Evolutionary conservation across 2,797 vertebrate genomes (phyloP).

Genomic region (Rhodeus uyekii): DNA sequence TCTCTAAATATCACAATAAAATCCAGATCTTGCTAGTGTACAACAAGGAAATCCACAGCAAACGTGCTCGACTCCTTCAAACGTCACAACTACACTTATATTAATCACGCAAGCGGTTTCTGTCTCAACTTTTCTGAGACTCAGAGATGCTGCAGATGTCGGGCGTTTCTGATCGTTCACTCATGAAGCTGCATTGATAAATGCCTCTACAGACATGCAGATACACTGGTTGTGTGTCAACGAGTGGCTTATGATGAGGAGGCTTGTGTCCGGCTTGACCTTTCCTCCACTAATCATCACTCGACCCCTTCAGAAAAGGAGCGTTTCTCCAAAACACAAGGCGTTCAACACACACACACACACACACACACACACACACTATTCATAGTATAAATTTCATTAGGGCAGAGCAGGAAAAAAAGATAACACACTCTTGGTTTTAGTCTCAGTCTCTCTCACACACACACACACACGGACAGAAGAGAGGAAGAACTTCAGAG

Average conservation of each 20-base stretch:
- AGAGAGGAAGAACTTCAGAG: not conserved
- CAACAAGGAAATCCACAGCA: not conserved
- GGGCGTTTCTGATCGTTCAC: not conserved
- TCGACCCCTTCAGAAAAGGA: conserved; percentile 19
- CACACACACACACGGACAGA: not conserved
- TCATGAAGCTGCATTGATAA: not conserved
- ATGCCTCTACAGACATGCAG: not conserved
- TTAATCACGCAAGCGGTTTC: not conserved
- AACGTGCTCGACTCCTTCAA: not conserved
- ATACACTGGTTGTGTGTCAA: not conserved
- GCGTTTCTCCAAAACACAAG: conserved; percentile 32
- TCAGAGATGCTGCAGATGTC: not conserved
- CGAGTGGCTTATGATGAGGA: not conserved
- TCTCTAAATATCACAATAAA: not conserved
- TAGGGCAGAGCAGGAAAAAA: conserved; percentile 33
- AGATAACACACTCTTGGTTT: not conserved
- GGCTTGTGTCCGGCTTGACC: not conserved
- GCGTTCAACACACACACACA: conserved; percentile 31
- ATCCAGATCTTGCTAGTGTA: not conserved
- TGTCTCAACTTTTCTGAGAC: not conserved
- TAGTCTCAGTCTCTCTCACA: too few relatives aligned
- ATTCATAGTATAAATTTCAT: conserved; percentile 58
- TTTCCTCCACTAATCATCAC: conserved; percentile 27
- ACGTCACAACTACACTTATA: not conserved
- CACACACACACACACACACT: not conserved